Base-by-base conservation (phyloP, 2,113 vertebrate species). In the Miniopterus natalensis region DNA sequence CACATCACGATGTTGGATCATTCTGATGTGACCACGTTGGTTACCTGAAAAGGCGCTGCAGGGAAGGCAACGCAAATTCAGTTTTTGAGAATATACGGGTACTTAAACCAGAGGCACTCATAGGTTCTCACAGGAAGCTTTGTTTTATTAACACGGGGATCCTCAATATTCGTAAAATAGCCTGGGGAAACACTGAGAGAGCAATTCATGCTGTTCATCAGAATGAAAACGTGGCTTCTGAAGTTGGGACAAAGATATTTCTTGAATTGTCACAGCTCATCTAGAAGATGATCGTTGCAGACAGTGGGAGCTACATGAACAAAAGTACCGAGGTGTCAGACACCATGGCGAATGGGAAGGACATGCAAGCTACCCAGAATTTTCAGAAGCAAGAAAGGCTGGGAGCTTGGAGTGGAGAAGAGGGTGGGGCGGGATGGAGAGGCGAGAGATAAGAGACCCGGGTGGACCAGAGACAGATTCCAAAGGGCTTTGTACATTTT, bases 211-310 rank as follows among this genome's bases (percentile, higher is more conserved):
- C 49, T 80, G 51, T 42, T 73, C 49, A 78, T 94, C 75, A 79
- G 29, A 84, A 90, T 45, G 45, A 86, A 96, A 97, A 92, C 51
- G 59, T 77, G 23, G 42, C 68, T 95, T 94, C 87, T 88, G n/a
- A 84, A 92, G 84, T 61, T 29, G 55, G 31, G 36, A 84, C 49
- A 84, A 80, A 78, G 92, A 55, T n/a, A 59, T 77, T 53, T 80
- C 90, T 90, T 85, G 25, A 53, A 95, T 31, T 71, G 36, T 78
- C 90, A 90, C 87, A 87, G 45, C 90, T 73, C 90, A 84, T 84
- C 47, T 15, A 20, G 29, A 86, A 77, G 65, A 84, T 36, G 65
- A 84, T 36, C 18, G 20, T 18, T 86, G 20, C 68, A 75, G 78
- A 63, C 5, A 5, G 5, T 36, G 8, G 36, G 79, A 94, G 49